These are phyloP conservation scores for Tricholauxania praeusta DNA, from an alignment of 2,888 invertebrate genomes.

Conservation along the genomic window DNA sequence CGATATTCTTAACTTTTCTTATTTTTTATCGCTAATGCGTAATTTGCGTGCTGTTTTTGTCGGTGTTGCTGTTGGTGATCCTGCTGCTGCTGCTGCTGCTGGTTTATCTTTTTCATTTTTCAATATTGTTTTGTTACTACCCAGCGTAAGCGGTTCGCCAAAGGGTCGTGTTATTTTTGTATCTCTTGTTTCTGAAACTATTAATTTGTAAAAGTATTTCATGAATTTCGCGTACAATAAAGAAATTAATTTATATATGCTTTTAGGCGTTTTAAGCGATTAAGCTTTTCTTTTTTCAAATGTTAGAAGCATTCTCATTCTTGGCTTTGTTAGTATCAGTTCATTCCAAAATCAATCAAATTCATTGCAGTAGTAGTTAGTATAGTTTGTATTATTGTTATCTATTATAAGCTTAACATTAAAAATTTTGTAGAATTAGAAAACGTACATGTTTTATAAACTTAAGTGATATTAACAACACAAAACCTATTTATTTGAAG, in stretches of 20 bases:
- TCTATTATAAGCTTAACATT: too few species aligned
- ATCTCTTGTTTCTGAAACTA: constrained; percentile 52
- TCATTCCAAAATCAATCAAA: constrained; percentile 31
- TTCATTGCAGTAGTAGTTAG: constrained; percentile 20
- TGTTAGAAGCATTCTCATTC: too few species aligned
- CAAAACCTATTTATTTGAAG: too few species aligned
- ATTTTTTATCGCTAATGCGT: constrained; percentile 24
- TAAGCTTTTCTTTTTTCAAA: not conserved
- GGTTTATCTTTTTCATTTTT: constrained; percentile 32
- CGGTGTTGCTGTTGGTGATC: constrained; percentile 9
- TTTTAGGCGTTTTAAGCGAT: not conserved
- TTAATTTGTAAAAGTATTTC: constrained; percentile 34
- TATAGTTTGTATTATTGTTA: too few species aligned
- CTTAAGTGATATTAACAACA: too few species aligned
- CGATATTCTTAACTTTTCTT: constrained; percentile 9
- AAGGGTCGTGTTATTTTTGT: constrained; percentile 74
- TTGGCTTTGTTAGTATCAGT: not conserved
- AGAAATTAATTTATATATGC: not conserved
- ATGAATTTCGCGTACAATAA: not conserved
- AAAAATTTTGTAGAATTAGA: too few species aligned
- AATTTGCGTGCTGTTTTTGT: constrained; percentile 28
- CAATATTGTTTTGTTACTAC: constrained; percentile 47
- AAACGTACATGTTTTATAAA: too few species aligned
- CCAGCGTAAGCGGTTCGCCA: constrained; percentile 83
- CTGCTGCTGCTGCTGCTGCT: not conserved